phyloP scores from a whole-genome alignment of 35 echinoderm and acorn worm genomes.

The Hemicentrotus pulcherrimus region DNA sequence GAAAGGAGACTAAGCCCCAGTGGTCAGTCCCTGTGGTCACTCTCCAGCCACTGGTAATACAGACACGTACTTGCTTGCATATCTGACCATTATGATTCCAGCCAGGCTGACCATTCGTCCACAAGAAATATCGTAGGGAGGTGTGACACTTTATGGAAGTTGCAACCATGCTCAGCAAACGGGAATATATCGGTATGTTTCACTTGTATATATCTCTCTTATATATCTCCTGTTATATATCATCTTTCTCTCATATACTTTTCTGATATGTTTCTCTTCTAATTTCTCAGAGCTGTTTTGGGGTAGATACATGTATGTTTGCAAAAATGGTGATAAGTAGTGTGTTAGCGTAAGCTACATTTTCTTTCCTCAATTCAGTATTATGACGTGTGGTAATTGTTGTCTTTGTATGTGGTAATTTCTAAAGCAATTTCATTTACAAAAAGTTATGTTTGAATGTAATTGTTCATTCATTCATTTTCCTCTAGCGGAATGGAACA shows the following conservation, averaged over 20 bases:
- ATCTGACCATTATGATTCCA: background rate
- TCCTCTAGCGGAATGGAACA: background rate
- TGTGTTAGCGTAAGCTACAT: background rate
- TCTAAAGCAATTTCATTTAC: background rate
- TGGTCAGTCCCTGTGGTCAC: background rate
- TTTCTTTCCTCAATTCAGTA: background rate
- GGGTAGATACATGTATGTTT: background rate
- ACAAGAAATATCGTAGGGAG: background rate
- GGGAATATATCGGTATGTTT: constrained; percentile 41
- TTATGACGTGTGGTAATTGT: too few relatives aligned
- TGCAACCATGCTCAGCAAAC: constrained; percentile 8
- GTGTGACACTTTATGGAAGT: background rate
- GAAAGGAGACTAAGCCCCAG: background rate
- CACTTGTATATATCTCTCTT: background rate
- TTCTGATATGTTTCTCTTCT: background rate
- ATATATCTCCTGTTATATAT: background rate
- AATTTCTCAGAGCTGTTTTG: background rate
- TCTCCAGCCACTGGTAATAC: constrained; percentile 1
- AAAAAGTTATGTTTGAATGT: background rate
- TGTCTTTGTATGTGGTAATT: background rate
- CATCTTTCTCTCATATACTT: background rate
- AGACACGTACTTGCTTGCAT: background rate
- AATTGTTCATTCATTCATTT: background rate
- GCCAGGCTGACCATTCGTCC: background rate
- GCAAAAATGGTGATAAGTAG: background rate